These are phyloP conservation scores for Chaetodon auriga DNA, from an alignment of 2,113 vertebrate species.

Conservation along the genomic window DNA sequence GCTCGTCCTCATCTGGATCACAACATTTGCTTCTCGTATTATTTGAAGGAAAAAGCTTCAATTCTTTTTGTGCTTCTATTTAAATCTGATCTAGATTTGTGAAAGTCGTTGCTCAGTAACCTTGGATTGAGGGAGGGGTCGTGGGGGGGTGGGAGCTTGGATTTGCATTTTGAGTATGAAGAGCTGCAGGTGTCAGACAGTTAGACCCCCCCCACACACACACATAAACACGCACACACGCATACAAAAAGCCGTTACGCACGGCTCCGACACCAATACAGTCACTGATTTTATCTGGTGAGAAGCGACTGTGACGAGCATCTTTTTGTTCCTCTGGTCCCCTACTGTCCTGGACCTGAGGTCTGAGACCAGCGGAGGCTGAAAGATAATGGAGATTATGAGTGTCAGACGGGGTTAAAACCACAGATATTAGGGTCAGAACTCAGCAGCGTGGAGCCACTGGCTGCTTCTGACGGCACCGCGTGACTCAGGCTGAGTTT, in stretches of 20 bases:
- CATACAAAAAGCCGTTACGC: conserved; percentile 57
- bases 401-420: conserved; percentile 76
- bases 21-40: not conserved
- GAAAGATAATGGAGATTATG: conserved; percentile 69
- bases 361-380: conserved; percentile 51
- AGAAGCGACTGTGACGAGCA: conserved; percentile 60
- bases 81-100: conserved; percentile 68
- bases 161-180: conserved; percentile 81
- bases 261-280: conserved; percentile 59
- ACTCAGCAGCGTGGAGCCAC: conserved; percentile 54
- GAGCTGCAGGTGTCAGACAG: conserved; percentile 84
- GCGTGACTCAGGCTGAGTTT: conserved; percentile 7
- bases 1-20: not conserved
- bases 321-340: conserved; percentile 50
- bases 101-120: conserved; percentile 75
- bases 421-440: conserved; percentile 65
- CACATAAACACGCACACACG: conserved; percentile 50
- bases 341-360: conserved; percentile 47
- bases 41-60: not conserved
- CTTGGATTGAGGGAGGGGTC: conserved; percentile 72
- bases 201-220: conserved; percentile 38
- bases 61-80: conserved; percentile 51
- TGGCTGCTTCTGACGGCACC: conserved; percentile 38
- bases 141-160: conserved; percentile 63
- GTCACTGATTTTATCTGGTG: conserved; percentile 71